Evolutionary conservation across 2,888 invertebrate genomes (phyloP).

Genomic region (Amiota communis): DNA sequence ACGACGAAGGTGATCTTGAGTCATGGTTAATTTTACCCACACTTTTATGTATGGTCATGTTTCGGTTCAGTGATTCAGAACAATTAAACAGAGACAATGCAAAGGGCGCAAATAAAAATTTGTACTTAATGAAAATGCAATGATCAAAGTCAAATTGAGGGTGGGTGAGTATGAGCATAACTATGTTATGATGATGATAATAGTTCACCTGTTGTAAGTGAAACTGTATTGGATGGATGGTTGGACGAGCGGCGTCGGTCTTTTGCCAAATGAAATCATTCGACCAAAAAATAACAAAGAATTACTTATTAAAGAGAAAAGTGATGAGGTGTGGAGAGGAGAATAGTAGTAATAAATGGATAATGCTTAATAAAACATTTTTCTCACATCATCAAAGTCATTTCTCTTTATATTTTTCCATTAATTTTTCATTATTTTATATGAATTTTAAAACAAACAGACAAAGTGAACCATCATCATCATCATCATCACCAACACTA

Average conservation of each 20-base stretch:
- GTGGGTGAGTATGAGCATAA: background rate
- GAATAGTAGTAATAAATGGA: too few relatives aligned
- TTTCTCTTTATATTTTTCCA: background rate
- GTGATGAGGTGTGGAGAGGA: too few relatives aligned
- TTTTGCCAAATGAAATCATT: constrained; percentile 23
- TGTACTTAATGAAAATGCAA: background rate
- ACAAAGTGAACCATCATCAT: background rate
- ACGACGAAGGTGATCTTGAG: too few relatives aligned
- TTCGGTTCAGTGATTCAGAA: constrained; percentile 62
- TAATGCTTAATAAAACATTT: constrained; percentile 52
- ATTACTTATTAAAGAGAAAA: too few relatives aligned
- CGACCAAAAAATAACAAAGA: constrained; percentile 44
- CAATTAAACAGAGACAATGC: constrained; percentile 47
- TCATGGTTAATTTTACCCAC: background rate
- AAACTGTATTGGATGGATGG: background rate
- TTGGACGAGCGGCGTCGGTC: background rate
- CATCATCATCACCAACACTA: too few relatives aligned
- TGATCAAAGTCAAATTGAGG: background rate
- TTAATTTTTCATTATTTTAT: constrained; percentile 10
- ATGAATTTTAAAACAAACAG: background rate
- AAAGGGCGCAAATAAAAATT: background rate
- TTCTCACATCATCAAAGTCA: constrained; percentile 60
- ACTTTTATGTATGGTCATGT: background rate
- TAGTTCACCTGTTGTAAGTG: constrained; percentile 7
- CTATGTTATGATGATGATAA: background rate